These are phyloP conservation scores for Anguilla rostrata DNA, from an alignment of 2,113 vertebrate species.

Conservation along the genomic window DNA sequence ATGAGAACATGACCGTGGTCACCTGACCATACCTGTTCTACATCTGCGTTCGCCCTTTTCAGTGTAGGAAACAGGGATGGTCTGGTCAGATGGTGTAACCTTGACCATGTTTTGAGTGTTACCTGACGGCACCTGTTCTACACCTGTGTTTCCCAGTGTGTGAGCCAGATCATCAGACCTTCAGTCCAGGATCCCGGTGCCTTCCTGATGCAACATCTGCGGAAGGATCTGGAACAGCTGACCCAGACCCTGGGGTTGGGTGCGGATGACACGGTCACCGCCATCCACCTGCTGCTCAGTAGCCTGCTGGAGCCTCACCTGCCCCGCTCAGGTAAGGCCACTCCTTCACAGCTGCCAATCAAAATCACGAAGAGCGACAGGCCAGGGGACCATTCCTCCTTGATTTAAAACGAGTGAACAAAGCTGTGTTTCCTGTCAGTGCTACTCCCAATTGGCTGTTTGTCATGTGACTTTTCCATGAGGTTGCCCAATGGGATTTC, in stretches of 20 bases:
- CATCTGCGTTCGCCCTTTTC: too few relatives aligned
- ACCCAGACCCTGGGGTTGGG: constrained; percentile 77
- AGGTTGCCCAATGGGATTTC: too few relatives aligned
- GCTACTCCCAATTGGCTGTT: too few relatives aligned
- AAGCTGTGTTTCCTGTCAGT: too few relatives aligned
- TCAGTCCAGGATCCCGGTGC: constrained; percentile 41
- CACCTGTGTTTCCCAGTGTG: constrained; percentile 49
- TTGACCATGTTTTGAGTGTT: not conserved
- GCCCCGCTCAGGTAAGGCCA: constrained; percentile 63
- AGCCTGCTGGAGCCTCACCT: constrained; percentile 60
- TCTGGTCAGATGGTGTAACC: not conserved
- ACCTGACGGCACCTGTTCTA: not conserved
- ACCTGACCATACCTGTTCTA: too few relatives aligned
- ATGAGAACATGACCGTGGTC: too few relatives aligned
- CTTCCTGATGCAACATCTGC: constrained; percentile 79
- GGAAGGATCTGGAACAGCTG: constrained; percentile 76
- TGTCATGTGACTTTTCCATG: too few relatives aligned
- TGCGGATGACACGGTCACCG: constrained; percentile 72
- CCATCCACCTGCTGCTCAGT: constrained; percentile 74
- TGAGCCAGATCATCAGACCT: constrained; percentile 75
- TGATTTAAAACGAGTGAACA: too few relatives aligned
- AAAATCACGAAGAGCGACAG: too few relatives aligned
- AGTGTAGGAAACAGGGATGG: too few relatives aligned
- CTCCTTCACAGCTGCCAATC: not conserved
- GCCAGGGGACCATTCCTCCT: too few relatives aligned